Conservation (phyloP, 2,888 invertebrate species). For the Tiphia femorata region DNA sequence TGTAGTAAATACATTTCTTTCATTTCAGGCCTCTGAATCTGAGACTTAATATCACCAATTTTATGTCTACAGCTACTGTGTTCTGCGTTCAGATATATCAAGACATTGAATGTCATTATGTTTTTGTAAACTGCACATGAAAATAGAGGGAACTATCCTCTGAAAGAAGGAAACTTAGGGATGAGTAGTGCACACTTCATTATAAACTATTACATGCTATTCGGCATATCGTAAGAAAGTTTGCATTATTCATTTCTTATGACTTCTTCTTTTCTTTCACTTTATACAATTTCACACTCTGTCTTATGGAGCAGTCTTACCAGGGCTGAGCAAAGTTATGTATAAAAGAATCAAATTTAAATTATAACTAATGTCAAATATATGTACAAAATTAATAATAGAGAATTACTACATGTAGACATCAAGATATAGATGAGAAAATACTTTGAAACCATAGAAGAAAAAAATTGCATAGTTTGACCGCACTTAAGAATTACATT, state of each 20-base stretch:
- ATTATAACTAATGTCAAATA: no score
- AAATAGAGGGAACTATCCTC: slow-evolving; percentile 29
- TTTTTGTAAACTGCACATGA: slow-evolving; percentile 39
- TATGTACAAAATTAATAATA: no score
- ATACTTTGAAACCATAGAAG: no score
- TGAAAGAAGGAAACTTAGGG: slow-evolving; percentile 21
- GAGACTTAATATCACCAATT: slow-evolving; percentile 60
- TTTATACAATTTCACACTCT: slow-evolving; percentile 10
- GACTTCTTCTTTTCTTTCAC: slow-evolving; percentile 17
- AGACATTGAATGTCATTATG: slow-evolving; percentile 43
- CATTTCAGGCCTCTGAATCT: slow-evolving; percentile 65
- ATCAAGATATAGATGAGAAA: no score
- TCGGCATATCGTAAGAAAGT: slow-evolving; percentile 9
- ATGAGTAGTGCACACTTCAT: slow-evolving; percentile 27
- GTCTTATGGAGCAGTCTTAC: no score
- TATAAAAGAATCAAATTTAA: no score
- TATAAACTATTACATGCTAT: slow-evolving; percentile 15
- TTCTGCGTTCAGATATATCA: slow-evolving; percentile 47
- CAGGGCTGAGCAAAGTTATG: no score
- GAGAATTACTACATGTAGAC: no score
- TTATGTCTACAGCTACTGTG: slow-evolving; percentile 46
- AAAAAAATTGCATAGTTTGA: no score
- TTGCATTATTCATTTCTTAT: slow-evolving; percentile 31
- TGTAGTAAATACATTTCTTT: slow-evolving; percentile 49
- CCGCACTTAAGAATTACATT: no score